Base-by-base conservation (phyloP, 2,888 invertebrate species). In the Podabrus alpinus region DNA sequence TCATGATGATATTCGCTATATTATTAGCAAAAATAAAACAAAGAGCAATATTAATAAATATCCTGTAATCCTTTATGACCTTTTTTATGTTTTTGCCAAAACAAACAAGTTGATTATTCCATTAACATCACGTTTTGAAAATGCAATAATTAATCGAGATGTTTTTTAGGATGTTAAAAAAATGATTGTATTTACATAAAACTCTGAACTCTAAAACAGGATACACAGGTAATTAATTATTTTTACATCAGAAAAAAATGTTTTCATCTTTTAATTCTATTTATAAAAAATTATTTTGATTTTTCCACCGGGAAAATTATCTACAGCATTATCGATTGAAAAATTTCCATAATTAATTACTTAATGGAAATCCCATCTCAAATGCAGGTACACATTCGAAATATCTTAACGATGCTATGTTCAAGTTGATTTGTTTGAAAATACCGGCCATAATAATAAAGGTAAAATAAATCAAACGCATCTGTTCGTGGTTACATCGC, bases 11-110 rank as follows among this genome's bases (percentile, higher is more conserved):
- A 59, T 17, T 16, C 68, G 24, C 68, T 59, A 68, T 68, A 64
- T 59, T 73, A 62, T 69, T 45, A 66, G 45, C 60, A 67, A 74
- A 74, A 71, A 73, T 70, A 73, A 73, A 73, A 73, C 45, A 73
- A 73, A 72, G 16, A 29, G 59, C 69, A 66, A 62, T 68, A 74
- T 70, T 71, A 67, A 68, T 71, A 71, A 66, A 60, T 61, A 61
- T 24, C 66, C 45, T 11, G 60, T 74, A 71, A 74, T 74, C 21
- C 68, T 66, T 59, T 45, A 59, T 45, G 9, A 45, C 59, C 68
- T 71, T 74, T 70, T 19, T 64, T 64, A 19, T 17, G 15, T 64
- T 21, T 64, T 11, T 64, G 15, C 15, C 61, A 61, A 64, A 17
- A 64, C n/a, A n/a, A 64, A 45, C 45, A 45, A n/a, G 45, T n/a